Conservation (phyloP, 2,888 invertebrate species). For the Drosophila paramelanica region DNA sequence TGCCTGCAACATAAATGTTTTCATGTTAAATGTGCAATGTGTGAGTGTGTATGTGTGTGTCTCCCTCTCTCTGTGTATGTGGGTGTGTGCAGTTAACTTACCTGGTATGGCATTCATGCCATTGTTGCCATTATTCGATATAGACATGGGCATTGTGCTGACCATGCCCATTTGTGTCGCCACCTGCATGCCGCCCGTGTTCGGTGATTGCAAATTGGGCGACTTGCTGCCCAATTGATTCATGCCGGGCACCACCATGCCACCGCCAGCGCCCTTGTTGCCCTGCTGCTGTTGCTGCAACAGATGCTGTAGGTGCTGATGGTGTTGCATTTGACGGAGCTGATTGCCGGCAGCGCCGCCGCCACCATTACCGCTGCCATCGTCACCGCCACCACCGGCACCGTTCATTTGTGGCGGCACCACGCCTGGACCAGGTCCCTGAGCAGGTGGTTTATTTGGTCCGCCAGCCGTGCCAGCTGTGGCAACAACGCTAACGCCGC, state of each 20-base stretch:
- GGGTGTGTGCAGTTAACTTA: constrained; percentile 72
- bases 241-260: constrained; percentile 87
- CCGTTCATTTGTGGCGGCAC: constrained; percentile 87
- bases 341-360: constrained; percentile 63
- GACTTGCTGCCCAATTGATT: constrained; percentile 92
- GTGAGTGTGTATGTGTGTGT: background rate
- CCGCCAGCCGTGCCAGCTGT: constrained; percentile 82
- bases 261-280: constrained; percentile 74
- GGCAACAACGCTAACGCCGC: constrained; percentile 85
- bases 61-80: background rate
- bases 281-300: constrained; percentile 87
- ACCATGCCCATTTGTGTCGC: constrained; percentile 89
- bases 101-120: constrained; percentile 90
- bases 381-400: constrained; percentile 86
- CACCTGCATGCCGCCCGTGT: constrained; percentile 90
- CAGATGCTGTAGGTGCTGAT: constrained; percentile 88
- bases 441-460: constrained; percentile 91
- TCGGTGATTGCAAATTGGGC: constrained; percentile 93
- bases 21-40: background rate
- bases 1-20: constrained; percentile 85
- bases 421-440: constrained; percentile 91
- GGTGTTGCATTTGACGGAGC: constrained; percentile 86
- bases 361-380: constrained; percentile 45
- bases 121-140: constrained; percentile 91
- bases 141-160: constrained; percentile 89